Evolutionary conservation across 2,113 vertebrate species (phyloP), one percentile per base, ranked within the genome.

Genomic region (Rhineura floridana): DNA sequence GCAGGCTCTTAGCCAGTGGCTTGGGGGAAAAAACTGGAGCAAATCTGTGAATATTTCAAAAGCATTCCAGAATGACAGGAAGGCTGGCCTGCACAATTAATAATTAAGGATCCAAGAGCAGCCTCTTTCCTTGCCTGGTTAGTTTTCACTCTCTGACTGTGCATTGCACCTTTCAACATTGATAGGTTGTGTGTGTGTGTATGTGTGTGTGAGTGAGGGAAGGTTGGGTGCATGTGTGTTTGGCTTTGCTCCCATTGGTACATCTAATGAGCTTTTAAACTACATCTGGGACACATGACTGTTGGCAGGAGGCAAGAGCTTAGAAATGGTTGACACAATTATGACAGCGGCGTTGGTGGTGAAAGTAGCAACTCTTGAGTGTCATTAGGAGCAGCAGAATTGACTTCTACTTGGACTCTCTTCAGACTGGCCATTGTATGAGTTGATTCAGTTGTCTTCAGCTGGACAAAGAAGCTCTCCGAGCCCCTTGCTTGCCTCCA

Each of bases 391-490:
- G 81, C 36, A 36, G 84, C n/a, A 36, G 48, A 85, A 78, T 83
- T 86, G 72, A 62, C 9, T 88, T 85, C 65, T 81, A 75, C 67
- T 55, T 92, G 7, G 44, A 73, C 78, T 91, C 88, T 44, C 39
- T 80, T 81, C 81, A 88, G 75, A 33, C n/a, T 2, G 59, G 39
- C 13, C 55, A 87, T 90, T 15, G 39, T 77, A 36, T 88, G 90
- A 87, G 48, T 89, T 39, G 28, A 78, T 76, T 44, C 36, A 42
- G 42, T 59, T 91, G 48, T 88, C 88, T 93, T 89, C 84, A 90
- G 84, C 79, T 89, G 87, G 87, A 93, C 85, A 92, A 91, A 93
- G 72, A 90, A 87, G 78, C n/a, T 87, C 79, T 79, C 36, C 19
- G 15, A 8, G 39, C 12, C 30, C 33, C 48, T 52, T 50, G 25